phyloP scores from a whole-genome alignment of 2,888 invertebrate species.

The Philereme vetulata region DNA sequence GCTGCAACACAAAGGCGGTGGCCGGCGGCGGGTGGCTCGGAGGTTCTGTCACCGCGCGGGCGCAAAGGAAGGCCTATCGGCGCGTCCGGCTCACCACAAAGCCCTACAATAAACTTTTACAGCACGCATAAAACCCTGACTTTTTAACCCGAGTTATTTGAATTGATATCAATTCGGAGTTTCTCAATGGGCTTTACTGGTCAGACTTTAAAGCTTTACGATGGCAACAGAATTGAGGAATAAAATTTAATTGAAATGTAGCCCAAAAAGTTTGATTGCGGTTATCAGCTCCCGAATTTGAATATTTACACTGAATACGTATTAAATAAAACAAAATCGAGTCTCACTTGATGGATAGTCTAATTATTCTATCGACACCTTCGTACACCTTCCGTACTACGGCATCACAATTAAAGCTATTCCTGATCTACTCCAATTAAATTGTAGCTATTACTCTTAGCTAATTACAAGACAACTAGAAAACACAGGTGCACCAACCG shows the following conservation, averaged over 20 bases:
- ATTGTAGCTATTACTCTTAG: conserved; percentile 26
- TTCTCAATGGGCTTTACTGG: conserved; percentile 83
- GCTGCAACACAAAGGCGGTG: conserved; percentile 45
- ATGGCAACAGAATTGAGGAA: conserved; percentile 79
- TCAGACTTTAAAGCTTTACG: conserved; percentile 83
- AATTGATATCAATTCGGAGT: conserved; percentile 84
- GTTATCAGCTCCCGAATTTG: conserved; percentile 83
- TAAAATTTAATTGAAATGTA: conserved; percentile 84
- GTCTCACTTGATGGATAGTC: conserved; percentile 37
- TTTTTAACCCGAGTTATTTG: conserved; percentile 84
- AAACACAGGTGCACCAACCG: conserved; percentile 30
- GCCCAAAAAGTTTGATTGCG: conserved; percentile 78
- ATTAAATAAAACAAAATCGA: conserved; percentile 49
- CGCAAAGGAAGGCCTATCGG: conserved; percentile 70
- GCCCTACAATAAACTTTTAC: conserved; percentile 83
- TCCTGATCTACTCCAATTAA: conserved; percentile 34
- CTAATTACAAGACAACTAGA: conserved; percentile 34
- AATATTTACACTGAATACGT: conserved; percentile 78
- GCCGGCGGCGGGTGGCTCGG: conserved; percentile 48
- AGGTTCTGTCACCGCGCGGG: conserved; percentile 64
- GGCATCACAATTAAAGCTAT: conserved; percentile 27
- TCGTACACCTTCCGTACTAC: conserved; percentile 9
- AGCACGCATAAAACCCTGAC: conserved; percentile 82
- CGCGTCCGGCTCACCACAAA: conserved; percentile 81
- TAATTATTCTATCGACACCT: conserved; percentile 36